Conservation (phyloP, 1,140 invertebrate species). For the Rhopalosiphum maidis region DNA sequence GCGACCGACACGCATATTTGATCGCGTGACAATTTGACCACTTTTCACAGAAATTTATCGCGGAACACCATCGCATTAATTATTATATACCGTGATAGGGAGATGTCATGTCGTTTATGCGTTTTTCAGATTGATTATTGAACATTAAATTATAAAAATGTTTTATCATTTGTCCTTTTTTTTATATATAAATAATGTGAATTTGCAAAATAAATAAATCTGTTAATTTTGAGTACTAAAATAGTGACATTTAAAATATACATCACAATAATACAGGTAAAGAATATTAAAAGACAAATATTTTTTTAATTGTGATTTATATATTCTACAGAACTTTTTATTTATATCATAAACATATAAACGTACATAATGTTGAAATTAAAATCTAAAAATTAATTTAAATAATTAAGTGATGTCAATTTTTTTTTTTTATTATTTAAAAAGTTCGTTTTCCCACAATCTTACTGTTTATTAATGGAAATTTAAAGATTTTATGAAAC, state of each 20-base stretch:
- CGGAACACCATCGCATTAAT: neutral
- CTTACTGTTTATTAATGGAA: neutral
- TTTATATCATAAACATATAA: neutral
- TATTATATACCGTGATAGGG: neutral
- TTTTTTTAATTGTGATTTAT: neutral
- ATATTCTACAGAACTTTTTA: neutral
- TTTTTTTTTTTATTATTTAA: neutral
- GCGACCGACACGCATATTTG: neutral
- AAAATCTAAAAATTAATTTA: neutral
- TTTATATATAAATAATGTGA: neutral
- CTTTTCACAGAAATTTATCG: neutral
- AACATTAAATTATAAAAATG: neutral
- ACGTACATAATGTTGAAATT: neutral
- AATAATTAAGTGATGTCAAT: neutral
- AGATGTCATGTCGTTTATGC: neutral
- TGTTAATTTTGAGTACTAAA: no score
- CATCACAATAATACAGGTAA: no score
- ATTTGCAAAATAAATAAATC: neutral
- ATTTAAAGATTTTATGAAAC: neutral
- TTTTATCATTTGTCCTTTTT: neutral
- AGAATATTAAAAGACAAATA: neutral
- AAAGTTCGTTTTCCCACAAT: neutral
- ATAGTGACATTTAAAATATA: no score
- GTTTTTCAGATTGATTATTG: neutral
- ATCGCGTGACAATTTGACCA: slow-evolving; percentile 1